phyloP scores from a whole-genome alignment of 2,888 invertebrate genomes.

The Hirtodrosophila alboralis region DNA sequence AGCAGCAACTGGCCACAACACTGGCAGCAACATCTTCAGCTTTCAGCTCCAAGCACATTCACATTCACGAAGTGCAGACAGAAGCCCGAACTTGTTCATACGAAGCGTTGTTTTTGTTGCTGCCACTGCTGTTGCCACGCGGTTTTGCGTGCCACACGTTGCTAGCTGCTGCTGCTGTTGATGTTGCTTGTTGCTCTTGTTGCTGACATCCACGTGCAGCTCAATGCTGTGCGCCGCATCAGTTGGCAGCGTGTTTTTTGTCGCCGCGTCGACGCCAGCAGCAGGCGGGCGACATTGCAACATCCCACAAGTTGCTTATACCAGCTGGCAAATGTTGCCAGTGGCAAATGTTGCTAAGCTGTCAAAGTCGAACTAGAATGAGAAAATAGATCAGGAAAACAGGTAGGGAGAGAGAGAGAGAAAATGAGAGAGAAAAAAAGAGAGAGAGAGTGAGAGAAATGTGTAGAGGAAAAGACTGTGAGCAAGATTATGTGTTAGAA shows the following conservation, averaged over 20 bases:
- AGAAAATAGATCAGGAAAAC: conserved; percentile 7
- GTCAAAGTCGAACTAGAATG: conserved; percentile 27
- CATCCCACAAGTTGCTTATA: conserved; percentile 28
- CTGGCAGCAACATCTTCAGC: conserved; percentile 53
- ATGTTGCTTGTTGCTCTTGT: conserved; percentile 10
- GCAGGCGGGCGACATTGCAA: conserved; percentile 58
- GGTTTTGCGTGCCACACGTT: conserved; percentile 51
- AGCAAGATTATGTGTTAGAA: too few species aligned
- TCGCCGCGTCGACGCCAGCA: conserved; percentile 76
- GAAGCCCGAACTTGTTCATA: conserved; percentile 55
- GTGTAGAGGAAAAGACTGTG: too few species aligned
- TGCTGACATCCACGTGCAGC: conserved; percentile 56
- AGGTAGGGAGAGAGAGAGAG: background rate
- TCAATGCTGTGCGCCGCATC: conserved; percentile 73
- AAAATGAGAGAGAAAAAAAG: background rate
- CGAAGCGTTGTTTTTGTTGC: conserved; percentile 46
- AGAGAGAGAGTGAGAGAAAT: background rate
- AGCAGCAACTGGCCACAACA: conserved; percentile 34
- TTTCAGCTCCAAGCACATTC: conserved; percentile 27
- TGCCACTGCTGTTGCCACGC: conserved; percentile 45
- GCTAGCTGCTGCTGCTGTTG: conserved; percentile 34
- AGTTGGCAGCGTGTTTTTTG: conserved; percentile 77
- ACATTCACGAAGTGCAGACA: conserved; percentile 50
- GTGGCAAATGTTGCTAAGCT: conserved; percentile 47
- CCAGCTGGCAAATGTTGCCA: conserved; percentile 39